phyloP scores from a whole-genome alignment of 2,113 vertebrate species.

The Perca fluviatilis region DNA sequence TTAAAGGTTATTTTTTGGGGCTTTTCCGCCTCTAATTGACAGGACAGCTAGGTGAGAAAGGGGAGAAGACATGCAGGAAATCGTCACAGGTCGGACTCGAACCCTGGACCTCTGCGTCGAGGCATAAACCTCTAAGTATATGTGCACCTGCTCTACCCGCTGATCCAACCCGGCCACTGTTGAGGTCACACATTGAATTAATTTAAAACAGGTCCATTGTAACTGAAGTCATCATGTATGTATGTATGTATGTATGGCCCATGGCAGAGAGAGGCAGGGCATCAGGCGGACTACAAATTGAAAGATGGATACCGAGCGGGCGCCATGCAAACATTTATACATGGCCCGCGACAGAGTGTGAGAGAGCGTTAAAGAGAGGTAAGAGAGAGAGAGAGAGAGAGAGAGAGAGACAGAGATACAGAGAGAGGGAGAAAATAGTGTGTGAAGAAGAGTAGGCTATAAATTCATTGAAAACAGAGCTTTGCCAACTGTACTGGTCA shows the following conservation, averaged over 20 bases:
- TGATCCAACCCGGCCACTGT: too few relatives aligned
- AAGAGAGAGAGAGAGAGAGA: constrained; percentile 21
- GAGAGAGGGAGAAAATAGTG: constrained; percentile 12
- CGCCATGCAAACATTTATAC: constrained; percentile 35
- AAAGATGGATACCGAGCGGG: constrained; percentile 6
- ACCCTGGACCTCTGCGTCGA: too few relatives aligned
- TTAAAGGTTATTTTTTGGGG: too few relatives aligned
- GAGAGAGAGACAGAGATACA: constrained; percentile 11
- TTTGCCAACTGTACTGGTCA: constrained; percentile 60
- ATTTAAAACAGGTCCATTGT: constrained; percentile 5
- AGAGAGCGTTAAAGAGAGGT: constrained; percentile 32
- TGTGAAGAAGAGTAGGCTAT: constrained; percentile 45
- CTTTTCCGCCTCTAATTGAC: too few relatives aligned
- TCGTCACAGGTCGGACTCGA: too few relatives aligned
- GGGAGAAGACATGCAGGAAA: too few relatives aligned
- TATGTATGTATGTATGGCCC: background rate
- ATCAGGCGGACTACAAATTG: background rate
- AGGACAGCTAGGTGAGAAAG: too few relatives aligned
- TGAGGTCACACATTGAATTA: background rate
- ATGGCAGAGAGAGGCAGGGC: background rate
- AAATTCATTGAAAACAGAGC: constrained; percentile 60
- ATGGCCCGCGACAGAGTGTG: constrained; percentile 23
- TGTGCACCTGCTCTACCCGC: too few relatives aligned
- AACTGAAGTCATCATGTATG: background rate
- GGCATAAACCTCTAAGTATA: too few relatives aligned